These are phyloP conservation scores for Mola mola DNA, from an alignment of 2,113 vertebrate genomes.

Conservation along the genomic window DNA sequence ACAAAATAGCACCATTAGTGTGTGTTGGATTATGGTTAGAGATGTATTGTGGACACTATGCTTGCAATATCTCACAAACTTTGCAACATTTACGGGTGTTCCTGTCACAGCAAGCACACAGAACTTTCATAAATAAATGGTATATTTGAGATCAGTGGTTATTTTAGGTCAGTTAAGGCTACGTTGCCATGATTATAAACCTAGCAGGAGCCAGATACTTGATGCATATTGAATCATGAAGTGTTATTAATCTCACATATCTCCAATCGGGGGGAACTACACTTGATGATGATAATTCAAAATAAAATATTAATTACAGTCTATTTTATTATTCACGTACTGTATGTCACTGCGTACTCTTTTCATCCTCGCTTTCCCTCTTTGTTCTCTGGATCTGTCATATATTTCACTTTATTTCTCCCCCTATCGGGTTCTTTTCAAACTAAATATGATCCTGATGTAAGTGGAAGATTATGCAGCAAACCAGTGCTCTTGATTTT, in stretches of 20 bases:
- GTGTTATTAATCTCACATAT: constrained; percentile 44
- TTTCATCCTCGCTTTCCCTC: neutral
- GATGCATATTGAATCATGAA: too few relatives aligned
- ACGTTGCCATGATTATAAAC: constrained; percentile 6
- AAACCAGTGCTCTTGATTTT: too few relatives aligned
- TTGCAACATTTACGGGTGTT: too few relatives aligned
- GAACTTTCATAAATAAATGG: constrained; percentile 8
- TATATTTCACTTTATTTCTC: constrained; percentile 23
- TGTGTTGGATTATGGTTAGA: constrained; percentile 4
- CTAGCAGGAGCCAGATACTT: constrained; percentile 19
- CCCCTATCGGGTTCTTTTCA: constrained; percentile 12
- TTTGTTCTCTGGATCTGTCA: neutral
- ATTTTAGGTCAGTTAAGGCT: too few relatives aligned
- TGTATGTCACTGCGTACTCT: constrained; percentile 1
- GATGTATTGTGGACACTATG: constrained; percentile 9
- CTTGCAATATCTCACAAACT: neutral
- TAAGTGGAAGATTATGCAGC: too few relatives aligned
- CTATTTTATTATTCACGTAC: constrained; percentile 39
- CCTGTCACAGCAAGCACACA: constrained; percentile 24
- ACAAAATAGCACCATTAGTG: constrained; percentile 1
- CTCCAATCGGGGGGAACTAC: constrained; percentile 21
- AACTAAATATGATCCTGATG: too few relatives aligned
- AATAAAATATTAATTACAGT: constrained; percentile 31
- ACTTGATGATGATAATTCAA: constrained; percentile 13
- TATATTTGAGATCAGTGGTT: constrained; percentile 19